phyloP scores from a whole-genome alignment of 92 coral and sea anemone genomes.

The Zoanthus gigantus region DNA sequence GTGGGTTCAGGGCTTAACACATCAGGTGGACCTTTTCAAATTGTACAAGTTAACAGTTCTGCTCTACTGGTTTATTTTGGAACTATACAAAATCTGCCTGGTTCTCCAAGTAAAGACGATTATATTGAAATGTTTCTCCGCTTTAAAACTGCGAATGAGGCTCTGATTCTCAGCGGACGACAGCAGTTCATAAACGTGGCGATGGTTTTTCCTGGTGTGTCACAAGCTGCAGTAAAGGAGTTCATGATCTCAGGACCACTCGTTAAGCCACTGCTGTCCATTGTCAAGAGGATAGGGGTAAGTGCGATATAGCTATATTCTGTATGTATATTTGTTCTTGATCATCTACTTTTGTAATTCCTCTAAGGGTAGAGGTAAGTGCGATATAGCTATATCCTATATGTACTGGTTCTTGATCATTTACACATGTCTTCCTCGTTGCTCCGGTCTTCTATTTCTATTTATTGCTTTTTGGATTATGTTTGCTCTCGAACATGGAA shows the following conservation, averaged over 20 bases:
- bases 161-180: conserved; percentile 88
- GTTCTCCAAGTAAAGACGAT: conserved; percentile 66
- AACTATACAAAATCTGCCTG: conserved; percentile 74
- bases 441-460: too few species aligned
- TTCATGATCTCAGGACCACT: conserved; percentile 85
- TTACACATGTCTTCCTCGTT: too few species aligned
- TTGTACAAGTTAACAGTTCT: conserved; percentile 54
- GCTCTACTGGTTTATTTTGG: conserved; percentile 73
- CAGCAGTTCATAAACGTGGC: conserved; percentile 51
- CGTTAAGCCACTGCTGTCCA: conserved; percentile 77
- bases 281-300: conserved; percentile 81
- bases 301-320: background rate
- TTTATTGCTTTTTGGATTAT: too few species aligned
- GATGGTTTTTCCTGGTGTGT: conserved; percentile 68
- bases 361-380: too few species aligned
- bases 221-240: conserved; percentile 39
- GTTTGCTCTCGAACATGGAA: too few species aligned
- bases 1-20: conserved; percentile 59
- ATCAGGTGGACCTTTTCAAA: conserved; percentile 60
- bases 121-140: conserved; percentile 63
- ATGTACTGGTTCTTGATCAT: too few species aligned
- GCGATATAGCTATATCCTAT: too few species aligned
- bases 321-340: too few species aligned
- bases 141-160: conserved; percentile 74
- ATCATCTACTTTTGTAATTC: too few species aligned